phyloP scores from a whole-genome alignment of 2,888 invertebrate genomes.

The Linyphia triangularis region DNA sequence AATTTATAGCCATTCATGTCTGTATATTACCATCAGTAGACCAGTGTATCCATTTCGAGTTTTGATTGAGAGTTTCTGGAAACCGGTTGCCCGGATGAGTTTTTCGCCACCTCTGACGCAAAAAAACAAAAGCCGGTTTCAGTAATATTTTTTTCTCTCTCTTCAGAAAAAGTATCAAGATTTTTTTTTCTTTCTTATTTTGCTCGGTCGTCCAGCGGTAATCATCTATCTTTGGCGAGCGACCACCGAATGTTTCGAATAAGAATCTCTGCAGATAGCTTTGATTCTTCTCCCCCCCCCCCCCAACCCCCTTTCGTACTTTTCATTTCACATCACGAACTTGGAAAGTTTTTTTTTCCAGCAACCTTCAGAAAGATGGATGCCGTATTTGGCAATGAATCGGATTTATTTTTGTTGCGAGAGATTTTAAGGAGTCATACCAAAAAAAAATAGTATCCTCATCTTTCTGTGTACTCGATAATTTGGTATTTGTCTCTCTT shows the following conservation, averaged over 20 bases:
- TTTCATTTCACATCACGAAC: slow-evolving; percentile 63
- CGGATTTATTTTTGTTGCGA: no score
- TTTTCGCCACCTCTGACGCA: slow-evolving; percentile 19
- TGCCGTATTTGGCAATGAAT: neutral
- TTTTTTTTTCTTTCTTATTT: neutral
- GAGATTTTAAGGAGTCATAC: no score
- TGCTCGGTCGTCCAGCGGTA: slow-evolving; percentile 34
- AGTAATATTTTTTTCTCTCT: neutral
- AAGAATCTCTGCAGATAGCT: slow-evolving; percentile 13
- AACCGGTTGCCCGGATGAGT: slow-evolving; percentile 14
- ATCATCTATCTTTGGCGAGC: slow-evolving; percentile 58
- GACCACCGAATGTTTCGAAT: slow-evolving; percentile 50
- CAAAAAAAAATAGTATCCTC: no score
- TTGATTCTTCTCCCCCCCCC: slow-evolving; percentile 4
- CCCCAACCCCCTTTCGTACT: slow-evolving; percentile 9
- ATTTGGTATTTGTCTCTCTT: slow-evolving; percentile 2
- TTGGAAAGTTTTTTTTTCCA: neutral
- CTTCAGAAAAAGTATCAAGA: neutral
- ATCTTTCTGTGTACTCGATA: neutral
- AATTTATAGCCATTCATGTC: no score
- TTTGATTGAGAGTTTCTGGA: neutral
- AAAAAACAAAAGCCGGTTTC: slow-evolving; percentile 36
- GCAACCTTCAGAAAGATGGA: neutral
- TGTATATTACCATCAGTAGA: no score
- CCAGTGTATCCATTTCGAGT: neutral